phyloP scores from a whole-genome alignment of 2,797 vertebrate genomes.

The Lycodopsis pacificus region DNA sequence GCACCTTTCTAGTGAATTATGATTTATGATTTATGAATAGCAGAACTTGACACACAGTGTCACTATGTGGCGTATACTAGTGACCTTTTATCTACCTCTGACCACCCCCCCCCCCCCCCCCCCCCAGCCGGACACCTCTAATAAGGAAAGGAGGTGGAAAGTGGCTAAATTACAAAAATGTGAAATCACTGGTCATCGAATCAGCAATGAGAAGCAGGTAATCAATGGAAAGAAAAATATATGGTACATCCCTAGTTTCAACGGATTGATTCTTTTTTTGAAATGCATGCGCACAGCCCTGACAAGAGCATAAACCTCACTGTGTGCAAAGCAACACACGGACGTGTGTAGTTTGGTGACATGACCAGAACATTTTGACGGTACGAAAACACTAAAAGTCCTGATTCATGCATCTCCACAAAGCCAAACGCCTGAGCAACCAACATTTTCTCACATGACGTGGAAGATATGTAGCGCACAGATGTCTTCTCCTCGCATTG shows the following conservation, averaged over 20 bases:
- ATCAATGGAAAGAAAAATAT: too few species aligned
- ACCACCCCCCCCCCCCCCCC: not conserved
- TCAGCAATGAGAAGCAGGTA: too few species aligned
- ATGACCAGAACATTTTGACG: not conserved
- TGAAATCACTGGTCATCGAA: too few species aligned
- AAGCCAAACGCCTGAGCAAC: not conserved
- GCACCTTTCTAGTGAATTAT: too few species aligned
- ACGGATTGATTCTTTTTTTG: not conserved
- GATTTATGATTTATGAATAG: not conserved
- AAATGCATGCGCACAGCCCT: not conserved
- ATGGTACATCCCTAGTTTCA: not conserved
- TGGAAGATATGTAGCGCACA: slow-evolving; percentile 1
- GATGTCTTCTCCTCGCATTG: slow-evolving; percentile 6
- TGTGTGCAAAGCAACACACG: not conserved
- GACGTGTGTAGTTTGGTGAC: not conserved
- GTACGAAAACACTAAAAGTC: not conserved
- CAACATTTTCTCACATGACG: slow-evolving; percentile 9
- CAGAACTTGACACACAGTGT: not conserved
- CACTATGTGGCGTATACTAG: too few species aligned
- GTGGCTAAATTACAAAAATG: too few species aligned
- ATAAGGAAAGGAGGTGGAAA: too few species aligned
- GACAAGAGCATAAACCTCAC: not conserved
- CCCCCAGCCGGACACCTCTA: too few species aligned
- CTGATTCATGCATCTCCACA: not conserved
- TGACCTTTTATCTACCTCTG: not conserved